Base-by-base conservation (phyloP, 2,888 invertebrate genomes). In the Agrotis puta region DNA sequence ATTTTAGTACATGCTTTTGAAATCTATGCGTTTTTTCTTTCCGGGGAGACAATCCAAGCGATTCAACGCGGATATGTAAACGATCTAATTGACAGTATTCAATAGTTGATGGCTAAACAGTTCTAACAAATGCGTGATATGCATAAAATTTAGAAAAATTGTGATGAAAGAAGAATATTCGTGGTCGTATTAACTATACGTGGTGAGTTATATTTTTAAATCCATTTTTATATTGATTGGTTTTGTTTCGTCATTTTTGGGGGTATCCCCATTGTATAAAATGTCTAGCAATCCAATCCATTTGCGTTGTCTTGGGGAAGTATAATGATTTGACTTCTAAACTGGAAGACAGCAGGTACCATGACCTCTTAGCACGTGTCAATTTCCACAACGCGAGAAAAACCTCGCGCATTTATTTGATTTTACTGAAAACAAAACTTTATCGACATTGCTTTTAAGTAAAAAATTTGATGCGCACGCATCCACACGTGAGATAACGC, bases 31-130 rank as follows among this genome's bases (percentile, higher is more conserved):
- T 75, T 69, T 53, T 39, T 59, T 66, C 53, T 64, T 67, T 56
- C 61, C 83, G 48, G 69, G 69, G 84, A 66, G 68, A 80, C 83
- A 83, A 83, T 83, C 67, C 84, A 80, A 80, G 80, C 80, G 69
- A 69, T 45, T 70, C 24, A 22, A 91, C 79, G 74, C 79, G 90
- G 93, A 92, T 93, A 91, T 92, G 88, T 85, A 71, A 80, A 86
- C 85, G 88, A 89, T 89, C 94, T 94, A 94, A 91, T 92, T 93
- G 91, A 94, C 92, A 92, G 92, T 91, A 88, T 88, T 88, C 85
- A 85, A 88, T 73, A 73, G 78, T 88, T 90, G 90, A 92, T 89
- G 88, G 90, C 91, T 92, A 91, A 87, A 81, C 83, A 86, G 83
- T 74, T 76, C 85, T 82, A 86, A 85, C 72, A 72, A 77, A 86